Evolutionary conservation across 2,113 vertebrate genomes (phyloP).

Genomic region (Halichoerus grypus): DNA sequence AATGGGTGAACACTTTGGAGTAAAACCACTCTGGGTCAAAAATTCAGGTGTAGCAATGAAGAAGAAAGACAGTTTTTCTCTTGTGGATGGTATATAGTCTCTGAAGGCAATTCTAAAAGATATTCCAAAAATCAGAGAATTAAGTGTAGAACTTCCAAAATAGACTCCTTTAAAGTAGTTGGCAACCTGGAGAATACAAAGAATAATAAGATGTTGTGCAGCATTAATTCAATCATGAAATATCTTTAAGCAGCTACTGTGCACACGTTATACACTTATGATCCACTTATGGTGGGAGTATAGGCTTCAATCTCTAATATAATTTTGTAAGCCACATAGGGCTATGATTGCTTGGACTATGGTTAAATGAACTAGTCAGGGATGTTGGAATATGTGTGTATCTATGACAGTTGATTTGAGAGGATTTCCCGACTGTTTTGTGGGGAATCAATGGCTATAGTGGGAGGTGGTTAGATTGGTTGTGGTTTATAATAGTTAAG

Average conservation of each 20-base stretch:
- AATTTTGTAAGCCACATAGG: neutral
- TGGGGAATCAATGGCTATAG: neutral
- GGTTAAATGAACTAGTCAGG: neutral
- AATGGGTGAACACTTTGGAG: neutral
- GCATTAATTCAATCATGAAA: neutral
- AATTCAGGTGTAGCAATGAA: neutral
- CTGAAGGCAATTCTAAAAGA: neutral
- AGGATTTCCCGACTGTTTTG: neutral
- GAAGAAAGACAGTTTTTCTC: conserved; percentile 37
- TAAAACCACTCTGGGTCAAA: neutral
- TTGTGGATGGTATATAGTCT: neutral
- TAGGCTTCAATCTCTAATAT: neutral
- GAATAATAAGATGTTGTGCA: neutral
- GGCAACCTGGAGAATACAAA: neutral
- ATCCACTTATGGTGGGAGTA: neutral
- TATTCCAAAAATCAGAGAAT: neutral
- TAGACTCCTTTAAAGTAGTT: neutral
- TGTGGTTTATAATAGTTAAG: neutral
- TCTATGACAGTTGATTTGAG: neutral
- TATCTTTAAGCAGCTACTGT: neutral
- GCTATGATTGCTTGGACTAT: neutral
- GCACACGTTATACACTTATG: neutral
- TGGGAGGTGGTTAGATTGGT: neutral
- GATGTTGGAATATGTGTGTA: neutral
- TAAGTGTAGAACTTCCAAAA: neutral